Evolutionary conservation across 2,888 invertebrate species (phyloP).

Genomic region (Oeneis ivallda): DNA sequence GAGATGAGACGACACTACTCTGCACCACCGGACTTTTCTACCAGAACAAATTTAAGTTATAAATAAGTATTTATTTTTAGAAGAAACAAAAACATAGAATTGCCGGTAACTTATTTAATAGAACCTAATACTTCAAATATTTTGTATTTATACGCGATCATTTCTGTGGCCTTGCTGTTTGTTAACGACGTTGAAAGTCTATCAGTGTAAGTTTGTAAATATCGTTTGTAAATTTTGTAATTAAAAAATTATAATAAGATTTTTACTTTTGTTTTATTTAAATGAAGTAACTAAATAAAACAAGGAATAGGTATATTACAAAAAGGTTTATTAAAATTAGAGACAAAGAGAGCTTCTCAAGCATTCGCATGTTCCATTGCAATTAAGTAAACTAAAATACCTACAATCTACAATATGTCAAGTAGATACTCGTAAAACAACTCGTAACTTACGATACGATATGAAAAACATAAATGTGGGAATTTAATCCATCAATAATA

Average conservation of each 20-base stretch:
- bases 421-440: slow-evolving; percentile 16
- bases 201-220: slow-evolving; percentile 40
- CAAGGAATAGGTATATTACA: slow-evolving; percentile 7
- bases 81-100: slow-evolving; percentile 17
- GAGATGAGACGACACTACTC: slow-evolving; percentile 38
- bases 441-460: neutral
- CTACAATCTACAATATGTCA: slow-evolving; percentile 30
- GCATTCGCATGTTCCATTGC: slow-evolving; percentile 34
- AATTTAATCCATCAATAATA: neutral
- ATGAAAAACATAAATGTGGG: neutral
- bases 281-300: neutral
- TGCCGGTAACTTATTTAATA: slow-evolving; percentile 6
- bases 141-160: neutral
- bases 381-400: slow-evolving; percentile 32
- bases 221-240: slow-evolving; percentile 45
- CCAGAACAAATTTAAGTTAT: slow-evolving; percentile 37
- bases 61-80: slow-evolving; percentile 32
- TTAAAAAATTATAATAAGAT: slow-evolving; percentile 36
- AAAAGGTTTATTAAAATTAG: slow-evolving; percentile 30
- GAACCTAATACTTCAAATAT: neutral
- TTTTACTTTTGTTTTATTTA: slow-evolving; percentile 27
- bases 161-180: neutral
- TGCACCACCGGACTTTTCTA: slow-evolving; percentile 49
- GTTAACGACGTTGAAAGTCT: neutral
- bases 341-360: slow-evolving; percentile 40